Conservation (phyloP, 1,140 invertebrate species). For the Halictus rubicundus region DNA sequence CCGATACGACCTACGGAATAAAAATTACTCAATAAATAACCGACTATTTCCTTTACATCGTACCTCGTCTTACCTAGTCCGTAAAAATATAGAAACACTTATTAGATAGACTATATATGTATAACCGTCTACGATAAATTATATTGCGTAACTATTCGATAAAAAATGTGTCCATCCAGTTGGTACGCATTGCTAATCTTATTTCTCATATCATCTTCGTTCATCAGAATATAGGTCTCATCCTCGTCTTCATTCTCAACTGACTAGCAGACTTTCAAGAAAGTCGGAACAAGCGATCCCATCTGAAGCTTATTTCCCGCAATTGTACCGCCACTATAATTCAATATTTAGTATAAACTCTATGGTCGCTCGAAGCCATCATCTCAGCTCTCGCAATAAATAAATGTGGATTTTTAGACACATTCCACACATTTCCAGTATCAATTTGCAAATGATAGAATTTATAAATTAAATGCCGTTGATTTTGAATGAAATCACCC, state of each 20-base stretch:
- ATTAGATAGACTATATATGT: background rate
- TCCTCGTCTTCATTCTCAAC: background rate
- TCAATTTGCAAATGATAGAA: no score
- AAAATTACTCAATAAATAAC: constrained; percentile 28
- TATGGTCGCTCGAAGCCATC: background rate
- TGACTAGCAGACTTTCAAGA: background rate
- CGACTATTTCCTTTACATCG: background rate
- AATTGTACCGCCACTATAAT: background rate
- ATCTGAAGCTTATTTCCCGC: background rate
- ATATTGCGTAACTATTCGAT: background rate
- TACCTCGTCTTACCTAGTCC: background rate
- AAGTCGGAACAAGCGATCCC: background rate
- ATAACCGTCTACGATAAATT: background rate
- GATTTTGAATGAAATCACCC: no score
- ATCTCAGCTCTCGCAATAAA: no score
- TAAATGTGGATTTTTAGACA: no score
- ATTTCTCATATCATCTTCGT: background rate
- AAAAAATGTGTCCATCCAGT: background rate
- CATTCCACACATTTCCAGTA: no score
- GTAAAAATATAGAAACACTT: constrained; percentile 4
- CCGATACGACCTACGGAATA: background rate
- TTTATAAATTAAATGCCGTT: no score
- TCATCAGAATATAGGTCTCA: background rate
- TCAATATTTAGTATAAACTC: background rate
- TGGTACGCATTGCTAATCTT: background rate